Evolutionary conservation across 2,113 vertebrate species (phyloP).

Genomic region (Tyto alba): DNA sequence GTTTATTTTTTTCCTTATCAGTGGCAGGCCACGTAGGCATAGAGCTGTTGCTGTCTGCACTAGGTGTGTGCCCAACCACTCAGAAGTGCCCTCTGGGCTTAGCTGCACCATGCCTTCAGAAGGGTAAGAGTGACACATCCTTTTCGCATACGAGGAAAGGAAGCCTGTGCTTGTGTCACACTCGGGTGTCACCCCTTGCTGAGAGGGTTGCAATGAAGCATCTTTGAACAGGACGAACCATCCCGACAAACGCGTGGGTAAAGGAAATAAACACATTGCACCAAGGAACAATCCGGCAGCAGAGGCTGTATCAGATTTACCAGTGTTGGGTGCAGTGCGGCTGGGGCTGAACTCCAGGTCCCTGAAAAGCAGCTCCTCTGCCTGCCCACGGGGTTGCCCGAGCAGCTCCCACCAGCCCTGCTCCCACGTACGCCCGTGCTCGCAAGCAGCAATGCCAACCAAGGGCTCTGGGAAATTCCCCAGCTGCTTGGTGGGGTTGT

Average conservation of each 20-base stretch:
- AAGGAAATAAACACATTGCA: neutral
- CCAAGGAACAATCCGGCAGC: rapidly evolving
- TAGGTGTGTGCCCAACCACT: neutral
- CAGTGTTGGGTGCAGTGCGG: neutral
- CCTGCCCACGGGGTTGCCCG: rapidly evolving
- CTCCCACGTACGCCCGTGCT: rapidly evolving
- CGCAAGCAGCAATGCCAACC: rapidly evolving
- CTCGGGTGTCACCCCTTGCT: neutral
- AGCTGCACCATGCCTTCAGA: neutral
- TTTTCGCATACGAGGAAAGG: neutral
- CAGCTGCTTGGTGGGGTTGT: rapidly evolving
- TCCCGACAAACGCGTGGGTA: rapidly evolving
- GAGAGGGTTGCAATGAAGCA: neutral
- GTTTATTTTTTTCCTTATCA: neutral
- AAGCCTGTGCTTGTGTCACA: neutral
- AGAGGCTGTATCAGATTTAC: neutral
- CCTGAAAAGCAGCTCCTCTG: neutral
- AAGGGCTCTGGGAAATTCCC: neutral
- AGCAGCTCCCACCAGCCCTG: neutral
- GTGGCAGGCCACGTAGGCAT: neutral
- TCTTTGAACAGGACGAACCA: neutral
- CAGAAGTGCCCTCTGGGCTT: neutral
- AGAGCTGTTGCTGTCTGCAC: neutral
- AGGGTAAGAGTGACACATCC: rapidly evolving
- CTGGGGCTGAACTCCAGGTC: neutral